Evolutionary conservation across 1,140 invertebrate genomes (phyloP).

Genomic region (Drosophila nigrodunni): DNA sequence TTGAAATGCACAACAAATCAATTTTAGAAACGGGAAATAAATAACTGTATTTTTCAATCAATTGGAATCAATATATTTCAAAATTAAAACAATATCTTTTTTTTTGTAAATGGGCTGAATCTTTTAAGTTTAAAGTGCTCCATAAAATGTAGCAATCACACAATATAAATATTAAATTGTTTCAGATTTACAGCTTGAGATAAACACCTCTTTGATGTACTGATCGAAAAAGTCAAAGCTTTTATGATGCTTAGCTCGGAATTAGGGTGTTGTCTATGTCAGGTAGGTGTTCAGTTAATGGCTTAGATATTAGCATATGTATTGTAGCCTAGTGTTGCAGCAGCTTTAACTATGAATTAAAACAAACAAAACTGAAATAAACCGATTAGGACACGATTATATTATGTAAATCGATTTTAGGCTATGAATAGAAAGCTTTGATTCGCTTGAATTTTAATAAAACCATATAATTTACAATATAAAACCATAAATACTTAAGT

Average conservation of each 20-base stretch:
- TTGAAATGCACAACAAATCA: conserved; percentile 27
- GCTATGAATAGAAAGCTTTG: background rate
- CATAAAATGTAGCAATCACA: background rate
- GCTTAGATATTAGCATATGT: conserved; percentile 43
- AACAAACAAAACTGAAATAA: conserved; percentile 19
- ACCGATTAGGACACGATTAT: conserved; percentile 2
- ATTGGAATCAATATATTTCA: background rate
- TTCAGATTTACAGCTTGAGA: conserved; percentile 56
- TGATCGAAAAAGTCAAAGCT: conserved; percentile 31
- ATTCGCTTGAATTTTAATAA: background rate
- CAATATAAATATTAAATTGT: conserved; percentile 57
- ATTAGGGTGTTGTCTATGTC: conserved; percentile 48
- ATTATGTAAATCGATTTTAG: conserved; percentile 8
- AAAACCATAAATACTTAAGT: background rate
- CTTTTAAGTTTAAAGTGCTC: too few species aligned
- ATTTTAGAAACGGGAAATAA: conserved; percentile 8
- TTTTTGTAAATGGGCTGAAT: too few species aligned
- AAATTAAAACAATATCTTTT: too few species aligned
- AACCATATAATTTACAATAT: background rate
- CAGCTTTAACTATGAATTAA: conserved; percentile 7
- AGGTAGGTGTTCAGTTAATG: conserved; percentile 46
- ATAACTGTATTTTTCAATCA: background rate
- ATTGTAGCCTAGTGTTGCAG: conserved; percentile 17
- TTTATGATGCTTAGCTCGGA: conserved; percentile 52
- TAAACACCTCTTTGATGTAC: conserved; percentile 30